These are phyloP conservation scores for Phrynosoma blainvillii DNA, from an alignment of 2,113 vertebrate genomes.

Conservation along the genomic window DNA sequence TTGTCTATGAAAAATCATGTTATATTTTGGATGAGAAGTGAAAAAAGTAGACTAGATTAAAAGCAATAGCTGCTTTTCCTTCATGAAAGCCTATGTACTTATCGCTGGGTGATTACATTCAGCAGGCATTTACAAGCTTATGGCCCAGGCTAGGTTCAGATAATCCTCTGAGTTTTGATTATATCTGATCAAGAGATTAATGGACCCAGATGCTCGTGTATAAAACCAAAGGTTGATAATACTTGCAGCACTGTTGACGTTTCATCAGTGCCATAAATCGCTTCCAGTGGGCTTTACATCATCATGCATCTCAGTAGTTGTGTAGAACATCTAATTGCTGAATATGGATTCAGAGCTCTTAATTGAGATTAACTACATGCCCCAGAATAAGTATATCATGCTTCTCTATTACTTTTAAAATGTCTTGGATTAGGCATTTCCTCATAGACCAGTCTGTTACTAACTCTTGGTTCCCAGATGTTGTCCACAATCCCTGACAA, in stretches of 20 bases:
- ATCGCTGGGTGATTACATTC: conserved; percentile 68
- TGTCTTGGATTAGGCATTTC: not conserved
- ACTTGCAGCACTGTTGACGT: not conserved
- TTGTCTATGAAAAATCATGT: not conserved
- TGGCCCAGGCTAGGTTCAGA: conserved; percentile 53
- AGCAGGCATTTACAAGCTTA: conserved; percentile 69
- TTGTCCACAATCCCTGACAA: not conserved
- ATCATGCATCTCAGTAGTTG: not conserved
- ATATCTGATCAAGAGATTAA: conserved; percentile 60
- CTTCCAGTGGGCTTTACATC: not conserved
- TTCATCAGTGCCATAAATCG: not conserved
- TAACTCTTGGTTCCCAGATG: not conserved
- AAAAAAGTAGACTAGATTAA: conserved; percentile 13
- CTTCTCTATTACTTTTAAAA: not conserved
- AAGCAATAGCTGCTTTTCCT: conserved; percentile 52
- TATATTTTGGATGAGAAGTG: not conserved
- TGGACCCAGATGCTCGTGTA: conserved; percentile 25
- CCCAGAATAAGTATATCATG: rapidly evolving
- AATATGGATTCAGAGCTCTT: not conserved
- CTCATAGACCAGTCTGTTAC: not conserved
- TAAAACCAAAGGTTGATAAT: conserved; percentile 2
- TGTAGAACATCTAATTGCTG: not conserved
- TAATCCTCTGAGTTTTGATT: conserved; percentile 72
- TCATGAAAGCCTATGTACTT: conserved; percentile 50
- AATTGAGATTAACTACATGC: not conserved